phyloP scores from a whole-genome alignment of 2,888 invertebrate species.

The Subacronicta megacephala region DNA sequence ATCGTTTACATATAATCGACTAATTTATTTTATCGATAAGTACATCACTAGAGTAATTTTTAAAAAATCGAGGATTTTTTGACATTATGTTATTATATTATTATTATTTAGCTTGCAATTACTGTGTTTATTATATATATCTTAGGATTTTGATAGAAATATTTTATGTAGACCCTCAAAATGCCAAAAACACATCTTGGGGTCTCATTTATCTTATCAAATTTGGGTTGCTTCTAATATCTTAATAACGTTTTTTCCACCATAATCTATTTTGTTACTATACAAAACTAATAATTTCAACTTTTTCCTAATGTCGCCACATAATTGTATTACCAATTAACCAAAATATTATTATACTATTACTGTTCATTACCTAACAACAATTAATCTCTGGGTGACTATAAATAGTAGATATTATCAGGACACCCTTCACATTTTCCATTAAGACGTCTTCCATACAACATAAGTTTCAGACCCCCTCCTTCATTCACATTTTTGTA shows the following conservation, averaged over 20 bases:
- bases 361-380: conserved; percentile 56
- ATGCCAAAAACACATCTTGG: no score
- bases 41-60: conserved; percentile 50
- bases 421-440: conserved; percentile 39
- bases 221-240: no score
- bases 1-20: conserved; percentile 54
- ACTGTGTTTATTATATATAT: conserved; percentile 2
- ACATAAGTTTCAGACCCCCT: conserved; percentile 41
- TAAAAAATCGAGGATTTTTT: conserved; percentile 35
- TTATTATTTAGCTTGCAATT: not conserved
- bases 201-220: no score
- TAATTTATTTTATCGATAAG: conserved; percentile 55
- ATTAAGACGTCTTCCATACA: conserved; percentile 59
- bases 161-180: no score
- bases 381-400: conserved; percentile 13
- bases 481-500: conserved; percentile 20
- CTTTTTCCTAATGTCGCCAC: not conserved
- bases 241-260: no score
- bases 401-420: conserved; percentile 7
- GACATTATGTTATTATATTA: conserved; percentile 10
- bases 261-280: no score
- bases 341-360: not conserved
- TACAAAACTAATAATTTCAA: not conserved
- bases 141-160: no score
- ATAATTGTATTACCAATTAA: not conserved